Percentiles rank a stretch among this genome's conserved stretches.
Evolutionary conservation across 2,888 invertebrate species (phyloP).

Genomic region (Ariolimax columbianus): DNA sequence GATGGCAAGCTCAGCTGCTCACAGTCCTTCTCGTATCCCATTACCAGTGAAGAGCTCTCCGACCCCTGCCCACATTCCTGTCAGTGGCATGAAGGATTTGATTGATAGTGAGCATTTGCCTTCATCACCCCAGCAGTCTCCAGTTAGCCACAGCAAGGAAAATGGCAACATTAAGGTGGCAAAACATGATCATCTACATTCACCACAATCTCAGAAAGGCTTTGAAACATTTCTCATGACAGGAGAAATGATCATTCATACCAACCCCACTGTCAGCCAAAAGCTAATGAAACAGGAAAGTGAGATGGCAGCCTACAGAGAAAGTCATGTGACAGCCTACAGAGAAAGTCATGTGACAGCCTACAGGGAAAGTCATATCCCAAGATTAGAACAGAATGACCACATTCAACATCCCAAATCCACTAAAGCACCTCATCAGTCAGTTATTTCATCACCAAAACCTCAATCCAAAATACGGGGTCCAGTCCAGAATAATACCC

Average conservation of each 20-base stretch:
- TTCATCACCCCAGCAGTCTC: conserved; percentile 36
- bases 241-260: conserved; percentile 95
- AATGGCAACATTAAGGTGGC: conserved; percentile 54
- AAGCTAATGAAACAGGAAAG: conserved; percentile 71
- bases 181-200: conserved; percentile 48
- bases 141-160: conserved; percentile 51
- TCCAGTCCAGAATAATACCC: conserved; percentile 34
- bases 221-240: conserved; percentile 92
- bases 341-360: conserved; percentile 42
- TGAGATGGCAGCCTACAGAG: conserved; percentile 1
- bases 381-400: conserved; percentile 33
- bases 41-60: conserved; percentile 60
- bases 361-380: conserved; percentile 45
- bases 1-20: conserved; percentile 67
- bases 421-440: conserved; percentile 1
- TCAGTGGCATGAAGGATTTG: conserved; percentile 49
- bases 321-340: conserved; percentile 26
- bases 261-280: conserved; percentile 82
- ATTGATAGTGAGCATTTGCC: conserved; percentile 31
- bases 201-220: conserved; percentile 60
- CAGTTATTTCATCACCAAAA: conserved; percentile 35
- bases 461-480: conserved; percentile 44
- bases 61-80: conserved; percentile 31
- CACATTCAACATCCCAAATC: conserved; percentile 36
- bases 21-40: conserved; percentile 69